These are phyloP conservation scores for Diplosoma virens DNA, from an alignment of 23 tunicate genomes.

Conservation along the genomic window DNA sequence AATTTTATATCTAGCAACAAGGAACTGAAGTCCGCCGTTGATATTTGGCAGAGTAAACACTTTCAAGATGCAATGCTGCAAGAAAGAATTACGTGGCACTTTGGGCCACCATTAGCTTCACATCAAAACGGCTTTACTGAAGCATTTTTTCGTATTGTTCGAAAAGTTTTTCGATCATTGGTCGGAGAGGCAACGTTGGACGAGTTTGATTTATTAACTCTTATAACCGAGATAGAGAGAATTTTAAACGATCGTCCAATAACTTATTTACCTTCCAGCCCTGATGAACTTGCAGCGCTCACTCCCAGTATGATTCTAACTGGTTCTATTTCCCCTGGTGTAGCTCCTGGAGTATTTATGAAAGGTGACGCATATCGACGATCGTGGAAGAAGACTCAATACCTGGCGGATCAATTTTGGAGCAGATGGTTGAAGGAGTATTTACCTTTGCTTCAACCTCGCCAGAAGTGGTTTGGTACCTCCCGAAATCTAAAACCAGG, in stretches of 20 bases:
- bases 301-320: constrained; percentile 12
- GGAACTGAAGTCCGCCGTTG: constrained; percentile 6
- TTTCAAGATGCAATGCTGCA: too few relatives aligned
- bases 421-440: constrained; percentile 6
- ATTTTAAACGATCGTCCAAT: constrained; percentile 8
- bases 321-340: constrained; percentile 5
- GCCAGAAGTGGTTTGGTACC: constrained; percentile 31
- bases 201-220: neutral
- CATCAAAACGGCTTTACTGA: too few relatives aligned
- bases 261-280: constrained; percentile 10
- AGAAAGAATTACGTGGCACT: too few relatives aligned
- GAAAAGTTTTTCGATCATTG: constrained; percentile 8
- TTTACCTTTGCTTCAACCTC: constrained; percentile 16
- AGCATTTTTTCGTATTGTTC: constrained; percentile 27
- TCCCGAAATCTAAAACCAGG: constrained; percentile 19
- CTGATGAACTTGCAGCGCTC: neutral
- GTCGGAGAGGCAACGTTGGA: neutral
- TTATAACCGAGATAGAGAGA: neutral
- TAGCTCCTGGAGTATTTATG: constrained; percentile 23
- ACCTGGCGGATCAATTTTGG: constrained; percentile 12
- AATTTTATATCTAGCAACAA: constrained; percentile 21
- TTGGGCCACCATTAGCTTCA: too few relatives aligned
- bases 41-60: too few relatives aligned
- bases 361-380: constrained; percentile 29
- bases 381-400: constrained; percentile 9